Base-by-base conservation (phyloP, 2,888 invertebrate genomes). In the Mycalesis mineus region DNA sequence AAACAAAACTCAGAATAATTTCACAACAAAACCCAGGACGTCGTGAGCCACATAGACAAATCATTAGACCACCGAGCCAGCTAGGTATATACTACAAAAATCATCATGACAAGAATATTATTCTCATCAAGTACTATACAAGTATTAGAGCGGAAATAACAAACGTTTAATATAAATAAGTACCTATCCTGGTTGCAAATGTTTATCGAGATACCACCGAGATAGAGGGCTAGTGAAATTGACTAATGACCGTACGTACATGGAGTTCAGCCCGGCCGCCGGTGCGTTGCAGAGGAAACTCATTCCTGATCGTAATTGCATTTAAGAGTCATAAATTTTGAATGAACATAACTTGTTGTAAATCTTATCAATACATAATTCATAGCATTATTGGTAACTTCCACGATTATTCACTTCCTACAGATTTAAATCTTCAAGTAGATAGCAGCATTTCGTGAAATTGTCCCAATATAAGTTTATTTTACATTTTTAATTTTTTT, bases 161-260 rank as follows among this genome's bases (percentile, higher is more conserved):
- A 13, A 40, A 36, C 33, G 8, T 11, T 13, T 22, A 36, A 29
- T 33, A 42, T 44, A 56, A 37, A 41, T 14, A 29, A 22, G 22
- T 22, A 22, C 5, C 11, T 36, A 11, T 11, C 11, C 22, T 41
- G 14, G 9, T 17, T 22, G 48, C 22, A 22, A 40, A 28, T 56
- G 11, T 17, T 50, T 50, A 70, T 67, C 58, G 62, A 69, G 72
- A 74, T 73, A 64, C 65, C 65, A 71, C 70, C 68, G 59, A 71
- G 66, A 72, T 76, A 78, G 44, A 15, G 75, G 75, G 75, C 71
- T 68, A 68, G 68, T 72, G 69, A 76, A 77, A 78, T 77, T 78
- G 74, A 76, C 76, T 77, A 74, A 77, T 74, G 72, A 76, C 73
- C 64, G 68, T 67, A 65, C 64, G 68, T 68, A 65, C 66, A 72